A percentile compares a stretch with the other conserved stretches of the same genome.
Evolutionary conservation across 2,888 invertebrate genomes (phyloP).

Genomic region (Cryptosula pallasiana): DNA sequence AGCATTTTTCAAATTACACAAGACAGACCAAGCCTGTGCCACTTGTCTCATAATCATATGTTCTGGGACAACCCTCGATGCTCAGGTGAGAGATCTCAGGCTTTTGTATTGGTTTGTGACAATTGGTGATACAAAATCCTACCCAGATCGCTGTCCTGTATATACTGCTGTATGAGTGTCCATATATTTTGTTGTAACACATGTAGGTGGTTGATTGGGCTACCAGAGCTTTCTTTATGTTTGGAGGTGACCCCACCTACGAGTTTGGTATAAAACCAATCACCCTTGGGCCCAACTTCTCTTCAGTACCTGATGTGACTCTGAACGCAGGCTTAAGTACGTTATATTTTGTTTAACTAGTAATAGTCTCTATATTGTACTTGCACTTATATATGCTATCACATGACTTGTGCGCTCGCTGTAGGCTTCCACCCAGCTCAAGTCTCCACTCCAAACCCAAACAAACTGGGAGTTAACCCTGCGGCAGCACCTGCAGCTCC

Average conservation of each 20-base stretch:
- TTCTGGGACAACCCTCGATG: constrained; percentile 60
- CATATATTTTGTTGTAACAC: constrained; percentile 1
- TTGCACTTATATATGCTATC: neutral
- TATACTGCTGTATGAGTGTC: neutral
- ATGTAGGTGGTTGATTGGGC: constrained; percentile 72
- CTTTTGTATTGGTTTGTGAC: too few relatives aligned
- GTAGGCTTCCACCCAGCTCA: constrained; percentile 39
- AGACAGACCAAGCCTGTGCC: constrained; percentile 78
- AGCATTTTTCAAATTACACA: constrained; percentile 75
- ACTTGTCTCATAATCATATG: constrained; percentile 81
- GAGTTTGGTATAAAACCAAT: neutral
- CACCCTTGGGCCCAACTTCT: constrained; percentile 13
- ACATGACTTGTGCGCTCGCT: too few relatives aligned
- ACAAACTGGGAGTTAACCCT: neutral
- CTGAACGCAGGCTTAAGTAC: constrained; percentile 5
- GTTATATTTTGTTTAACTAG: neutral
- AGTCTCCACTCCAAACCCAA: constrained; percentile 41
- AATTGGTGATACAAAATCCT: too few relatives aligned
- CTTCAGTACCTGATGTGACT: neutral
- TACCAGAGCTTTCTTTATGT: constrained; percentile 82
- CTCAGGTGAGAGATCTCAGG: constrained; percentile 62
- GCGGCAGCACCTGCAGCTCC: neutral
- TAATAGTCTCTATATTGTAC: neutral
- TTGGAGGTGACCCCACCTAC: constrained; percentile 69
- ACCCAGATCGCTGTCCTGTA: too few relatives aligned